Evolutionary conservation across 1,140 invertebrate genomes (phyloP).

Genomic region (Oryzaephilus surinamensis): DNA sequence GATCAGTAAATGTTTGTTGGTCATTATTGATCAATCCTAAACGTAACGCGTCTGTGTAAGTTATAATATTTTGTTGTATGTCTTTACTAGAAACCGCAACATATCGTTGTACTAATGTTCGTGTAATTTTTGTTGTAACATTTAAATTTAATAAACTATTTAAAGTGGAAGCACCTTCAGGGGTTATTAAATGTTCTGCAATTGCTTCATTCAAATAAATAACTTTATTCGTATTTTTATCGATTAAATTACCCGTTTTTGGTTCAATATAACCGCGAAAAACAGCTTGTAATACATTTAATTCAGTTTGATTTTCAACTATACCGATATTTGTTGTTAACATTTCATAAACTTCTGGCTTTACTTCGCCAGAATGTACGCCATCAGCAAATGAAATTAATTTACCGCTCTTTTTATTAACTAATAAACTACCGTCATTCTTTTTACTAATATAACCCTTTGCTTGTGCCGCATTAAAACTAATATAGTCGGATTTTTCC

Average conservation of each 20-base stretch:
- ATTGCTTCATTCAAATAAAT: constrained; percentile 80
- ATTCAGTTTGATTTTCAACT: constrained; percentile 58
- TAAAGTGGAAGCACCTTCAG: constrained; percentile 73
- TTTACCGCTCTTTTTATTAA: constrained; percentile 63
- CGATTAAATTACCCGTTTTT: constrained; percentile 72
- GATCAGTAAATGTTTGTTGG: constrained; percentile 69
- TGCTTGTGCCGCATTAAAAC: constrained; percentile 74
- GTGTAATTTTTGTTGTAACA: constrained; percentile 73
- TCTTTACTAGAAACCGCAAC: constrained; percentile 57
- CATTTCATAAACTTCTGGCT: constrained; percentile 74
- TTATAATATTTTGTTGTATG: constrained; percentile 52
- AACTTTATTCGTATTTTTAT: constrained; percentile 61
- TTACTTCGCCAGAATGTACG: constrained; percentile 51
- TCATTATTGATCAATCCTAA: constrained; percentile 71
- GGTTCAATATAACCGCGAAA: constrained; percentile 73
- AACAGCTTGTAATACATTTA: constrained; percentile 77
- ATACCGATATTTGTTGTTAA: constrained; percentile 72
- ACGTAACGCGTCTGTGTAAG: constrained; percentile 65
- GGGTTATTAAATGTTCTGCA: constrained; percentile 69
- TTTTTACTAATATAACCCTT: constrained; percentile 69
- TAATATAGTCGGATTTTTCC: constrained; percentile 68
- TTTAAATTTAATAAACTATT: constrained; percentile 76
- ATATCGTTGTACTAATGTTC: constrained; percentile 68
- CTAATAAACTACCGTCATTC: constrained; percentile 56
- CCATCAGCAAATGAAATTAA: constrained; percentile 61